Percentiles rank a stretch among this genome's conserved stretches.
Conservation (phyloP, 1,140 invertebrate genomes). For the Sweltsa coloradensis region DNA sequence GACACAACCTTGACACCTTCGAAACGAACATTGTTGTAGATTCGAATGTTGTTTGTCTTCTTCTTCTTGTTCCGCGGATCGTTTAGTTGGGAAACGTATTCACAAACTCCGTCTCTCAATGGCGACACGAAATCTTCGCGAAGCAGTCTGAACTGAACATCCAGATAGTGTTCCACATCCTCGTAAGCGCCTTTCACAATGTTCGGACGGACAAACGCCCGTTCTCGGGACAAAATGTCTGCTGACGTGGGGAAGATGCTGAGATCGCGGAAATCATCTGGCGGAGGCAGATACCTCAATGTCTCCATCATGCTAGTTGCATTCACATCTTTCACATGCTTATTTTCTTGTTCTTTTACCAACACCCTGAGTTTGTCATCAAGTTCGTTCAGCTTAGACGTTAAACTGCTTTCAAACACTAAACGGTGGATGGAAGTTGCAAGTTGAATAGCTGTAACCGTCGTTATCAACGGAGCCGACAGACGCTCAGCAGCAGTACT, state of each 20-base stretch:
- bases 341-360: neutral
- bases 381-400: neutral
- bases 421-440: too few relatives aligned
- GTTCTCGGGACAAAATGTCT: constrained; percentile 18
- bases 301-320: neutral
- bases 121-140: constrained; percentile 59
- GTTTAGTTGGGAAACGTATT: constrained; percentile 16
- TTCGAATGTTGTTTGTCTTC: constrained; percentile 22
- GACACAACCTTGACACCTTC: constrained; percentile 22
- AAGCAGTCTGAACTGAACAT: constrained; percentile 61
- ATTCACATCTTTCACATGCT: neutral
- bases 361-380: neutral
- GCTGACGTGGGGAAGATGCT: constrained; percentile 2
- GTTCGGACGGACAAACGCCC: constrained; percentile 41
- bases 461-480: constrained; percentile 1
- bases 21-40: constrained; percentile 18
- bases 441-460: neutral
- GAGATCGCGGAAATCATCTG: constrained; percentile 8
- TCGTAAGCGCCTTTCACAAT: constrained; percentile 44
- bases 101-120: constrained; percentile 38
- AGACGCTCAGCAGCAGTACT: neutral
- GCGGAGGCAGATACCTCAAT: neutral
- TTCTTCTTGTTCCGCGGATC: constrained; percentile 5
- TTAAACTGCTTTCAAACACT: neutral
- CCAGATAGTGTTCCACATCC: constrained; percentile 56